phyloP scores from a whole-genome alignment of 2,113 vertebrate species.

The Atractosteus spatula region DNA sequence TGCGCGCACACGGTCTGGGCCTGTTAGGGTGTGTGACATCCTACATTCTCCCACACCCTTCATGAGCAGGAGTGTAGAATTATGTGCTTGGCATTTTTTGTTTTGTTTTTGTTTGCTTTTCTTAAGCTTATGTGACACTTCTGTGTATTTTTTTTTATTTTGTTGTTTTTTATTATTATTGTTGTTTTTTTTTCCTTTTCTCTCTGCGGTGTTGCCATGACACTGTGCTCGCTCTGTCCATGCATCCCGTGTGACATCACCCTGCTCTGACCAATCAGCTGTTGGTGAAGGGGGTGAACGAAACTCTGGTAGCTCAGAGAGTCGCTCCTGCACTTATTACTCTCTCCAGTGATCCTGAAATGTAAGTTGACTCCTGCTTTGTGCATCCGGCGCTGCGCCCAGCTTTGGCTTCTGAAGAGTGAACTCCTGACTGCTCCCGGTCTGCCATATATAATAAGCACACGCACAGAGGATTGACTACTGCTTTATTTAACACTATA shows the following conservation, averaged over 20 bases:
- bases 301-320: conserved; percentile 99
- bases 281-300: conserved; percentile 99
- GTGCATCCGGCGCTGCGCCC: conserved; percentile 63
- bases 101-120: conserved; percentile 39
- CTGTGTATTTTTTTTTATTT: conserved; percentile 40
- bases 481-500: no score
- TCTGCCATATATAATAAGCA: no score
- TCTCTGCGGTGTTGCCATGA: conserved; percentile 74
- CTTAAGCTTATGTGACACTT: conserved; percentile 16
- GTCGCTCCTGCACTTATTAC: conserved; percentile 99
- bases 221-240: conserved; percentile 81
- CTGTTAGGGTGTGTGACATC: conserved; percentile 3
- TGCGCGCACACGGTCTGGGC: conserved; percentile 41
- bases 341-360: conserved; percentile 99
- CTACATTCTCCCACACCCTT: conserved; percentile 12
- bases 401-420: conserved; percentile 56
- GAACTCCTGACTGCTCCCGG: conserved; percentile 38
- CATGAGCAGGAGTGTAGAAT: conserved; percentile 60
- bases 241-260: conserved; percentile 75
- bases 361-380: conserved; percentile 90
- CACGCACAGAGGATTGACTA: no score
- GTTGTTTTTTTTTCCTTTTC: conserved; percentile 52
- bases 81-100: conserved; percentile 77
- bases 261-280: conserved; percentile 88
- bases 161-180: conserved; percentile 61